Base-by-base conservation (phyloP, 2,797 vertebrate genomes). In the Mormyrus proboscirostris region DNA sequence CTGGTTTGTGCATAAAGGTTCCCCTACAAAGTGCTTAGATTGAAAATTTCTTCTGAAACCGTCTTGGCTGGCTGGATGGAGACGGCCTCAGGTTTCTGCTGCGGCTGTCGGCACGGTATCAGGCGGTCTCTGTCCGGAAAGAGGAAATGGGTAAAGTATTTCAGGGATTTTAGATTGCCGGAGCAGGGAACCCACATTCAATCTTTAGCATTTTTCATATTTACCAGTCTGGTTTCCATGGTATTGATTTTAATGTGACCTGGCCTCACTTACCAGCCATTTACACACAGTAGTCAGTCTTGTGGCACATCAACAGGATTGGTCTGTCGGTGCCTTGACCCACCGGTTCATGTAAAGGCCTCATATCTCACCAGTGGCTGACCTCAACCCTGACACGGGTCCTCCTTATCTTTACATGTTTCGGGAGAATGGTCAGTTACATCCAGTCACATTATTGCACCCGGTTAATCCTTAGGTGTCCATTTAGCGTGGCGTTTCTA, bases 51-150 rank as follows among this genome's bases (percentile, higher is more conserved):
- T 65, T 51, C 88, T 73, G n/a, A 44, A 84, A 47, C 10, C 59
- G 33, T 88, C 89, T 91, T 91, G 82, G 82, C 87, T 91, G 90
- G 88, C 89, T 90, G 69, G 65, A 87, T 50, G 12, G 38, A 41
- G 44, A 51, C n/a, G 0, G n/a, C 44, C 86, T 89, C 89, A 50
- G 83, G 90, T 91, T 89, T 73, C 92, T 47, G 25, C 55, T 85
- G 44, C 57, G 44, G 53, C 84, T 90, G 85, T 87, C 88, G 85
- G 73, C 3, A 50, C 25, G 5, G 33, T 86, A 55, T 53, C 53
- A 57, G 49, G 57, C 12, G 16, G 12, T 12, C 44, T 79, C 12
- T 12, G 3, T 41, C 16, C 47, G 10, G 76, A 82, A 83, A 73
- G 29, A 38, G 73, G 73, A 44, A 79, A 47, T n/a, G 73, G 41